Evolutionary conservation across 2,797 vertebrate genomes (phyloP).

Genomic region (Crotalus adamanteus): DNA sequence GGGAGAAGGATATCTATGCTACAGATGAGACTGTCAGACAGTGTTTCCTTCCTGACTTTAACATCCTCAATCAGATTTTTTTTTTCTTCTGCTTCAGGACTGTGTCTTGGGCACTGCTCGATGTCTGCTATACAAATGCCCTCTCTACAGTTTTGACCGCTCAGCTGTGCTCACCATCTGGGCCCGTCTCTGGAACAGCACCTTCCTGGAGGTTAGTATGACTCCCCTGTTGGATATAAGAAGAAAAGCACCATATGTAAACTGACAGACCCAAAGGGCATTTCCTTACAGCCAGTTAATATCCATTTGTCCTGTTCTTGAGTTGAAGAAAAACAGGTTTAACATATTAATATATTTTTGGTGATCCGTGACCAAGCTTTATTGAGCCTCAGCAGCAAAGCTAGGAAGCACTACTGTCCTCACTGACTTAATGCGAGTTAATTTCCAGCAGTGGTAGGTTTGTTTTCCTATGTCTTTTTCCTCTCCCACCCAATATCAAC

Average conservation of each 20-base stretch:
- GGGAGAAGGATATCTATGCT: neutral
- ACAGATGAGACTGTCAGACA: neutral
- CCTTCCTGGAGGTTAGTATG: slow-evolving; percentile 85
- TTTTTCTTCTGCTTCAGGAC: slow-evolving; percentile 71
- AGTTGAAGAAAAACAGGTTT: neutral
- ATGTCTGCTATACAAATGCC: slow-evolving; percentile 85
- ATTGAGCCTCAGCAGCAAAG: neutral
- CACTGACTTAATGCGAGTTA: neutral
- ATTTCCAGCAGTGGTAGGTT: neutral
- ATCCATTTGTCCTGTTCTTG: neutral
- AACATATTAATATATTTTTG: neutral
- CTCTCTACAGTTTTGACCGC: slow-evolving; percentile 83
- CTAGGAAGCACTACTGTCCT: neutral
- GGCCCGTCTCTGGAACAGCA: slow-evolving; percentile 90
- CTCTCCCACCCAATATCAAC: neutral
- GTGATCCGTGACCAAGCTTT: neutral
- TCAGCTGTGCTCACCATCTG: slow-evolving; percentile 78
- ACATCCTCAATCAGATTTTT: neutral
- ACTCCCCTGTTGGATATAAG: neutral
- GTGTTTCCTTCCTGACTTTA: neutral
- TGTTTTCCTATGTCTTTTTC: neutral
- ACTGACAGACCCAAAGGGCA: no score
- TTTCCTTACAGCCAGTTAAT: neutral
- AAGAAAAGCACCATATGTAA: neutral
- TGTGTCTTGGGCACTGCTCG: slow-evolving; percentile 81